Conservation (phyloP, 2,113 vertebrate species). For the Charina bottae region DNA sequence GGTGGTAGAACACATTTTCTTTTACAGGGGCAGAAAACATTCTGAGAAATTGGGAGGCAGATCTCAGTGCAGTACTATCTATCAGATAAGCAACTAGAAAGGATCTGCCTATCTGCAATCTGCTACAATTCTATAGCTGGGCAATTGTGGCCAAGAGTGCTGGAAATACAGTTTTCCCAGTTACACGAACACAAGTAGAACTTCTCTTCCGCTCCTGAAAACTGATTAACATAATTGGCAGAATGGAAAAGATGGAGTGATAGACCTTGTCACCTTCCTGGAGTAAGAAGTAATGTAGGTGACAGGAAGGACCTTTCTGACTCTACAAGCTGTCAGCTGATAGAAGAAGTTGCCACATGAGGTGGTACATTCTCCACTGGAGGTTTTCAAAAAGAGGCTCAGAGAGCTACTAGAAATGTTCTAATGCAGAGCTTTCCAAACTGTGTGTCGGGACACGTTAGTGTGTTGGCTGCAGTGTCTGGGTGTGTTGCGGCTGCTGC, state of each 20-base stretch:
- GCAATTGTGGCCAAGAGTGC: neutral
- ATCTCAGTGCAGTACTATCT: too few relatives aligned
- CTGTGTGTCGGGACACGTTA: too few relatives aligned
- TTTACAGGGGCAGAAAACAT: too few relatives aligned
- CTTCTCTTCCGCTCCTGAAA: neutral
- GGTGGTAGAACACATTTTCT: too few relatives aligned
- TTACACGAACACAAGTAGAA: neutral
- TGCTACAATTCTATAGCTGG: neutral
- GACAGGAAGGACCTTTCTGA: neutral
- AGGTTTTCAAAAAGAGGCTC: neutral
- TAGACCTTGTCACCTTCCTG: neutral
- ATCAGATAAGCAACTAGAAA: neutral
- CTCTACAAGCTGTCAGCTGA: neutral
- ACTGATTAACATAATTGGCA: neutral
- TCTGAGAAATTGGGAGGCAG: too few relatives aligned
- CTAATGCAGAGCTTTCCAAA: too few relatives aligned
- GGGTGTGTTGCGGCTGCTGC: too few relatives aligned
- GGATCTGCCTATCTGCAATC: neutral
- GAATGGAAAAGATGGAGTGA: neutral
- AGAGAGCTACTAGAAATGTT: neutral
- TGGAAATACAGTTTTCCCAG: neutral
- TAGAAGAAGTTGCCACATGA: neutral
- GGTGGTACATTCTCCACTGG: neutral
- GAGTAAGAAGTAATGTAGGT: neutral
- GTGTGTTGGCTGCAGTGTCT: too few relatives aligned